Conservation (phyloP, 2,113 vertebrate genomes). For the Thalassarche chlororhynchos region DNA sequence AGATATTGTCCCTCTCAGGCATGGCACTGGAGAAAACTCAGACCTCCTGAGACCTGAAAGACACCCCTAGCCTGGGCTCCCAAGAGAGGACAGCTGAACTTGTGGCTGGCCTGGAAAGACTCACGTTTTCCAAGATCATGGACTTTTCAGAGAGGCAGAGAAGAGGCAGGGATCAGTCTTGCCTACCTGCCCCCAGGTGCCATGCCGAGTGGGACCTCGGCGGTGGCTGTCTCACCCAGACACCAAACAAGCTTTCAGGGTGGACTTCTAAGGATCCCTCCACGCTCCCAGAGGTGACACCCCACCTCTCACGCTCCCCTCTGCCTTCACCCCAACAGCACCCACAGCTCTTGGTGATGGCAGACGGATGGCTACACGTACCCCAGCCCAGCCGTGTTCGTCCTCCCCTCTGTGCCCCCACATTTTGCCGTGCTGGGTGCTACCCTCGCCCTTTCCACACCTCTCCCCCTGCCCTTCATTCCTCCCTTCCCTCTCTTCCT, state of each 20-base stretch:
- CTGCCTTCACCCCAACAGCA: not conserved
- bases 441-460: not conserved
- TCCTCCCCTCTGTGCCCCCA: not conserved
- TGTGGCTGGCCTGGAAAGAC: not conserved
- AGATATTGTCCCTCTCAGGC: not conserved
- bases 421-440: not conserved
- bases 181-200: not conserved
- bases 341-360: not conserved
- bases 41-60: not conserved
- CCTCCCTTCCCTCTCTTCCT: not conserved
- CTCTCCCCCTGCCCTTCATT: not conserved
- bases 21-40: not conserved
- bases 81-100: not conserved
- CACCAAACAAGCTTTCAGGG: not conserved
- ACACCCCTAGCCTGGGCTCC: not conserved
- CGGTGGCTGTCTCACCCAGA: not conserved
- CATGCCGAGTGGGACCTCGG: accelerated
- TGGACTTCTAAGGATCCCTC: not conserved
- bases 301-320: not conserved
- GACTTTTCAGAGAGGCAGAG: not conserved
- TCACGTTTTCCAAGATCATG: not conserved
- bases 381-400: not conserved
- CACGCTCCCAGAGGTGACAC: not conserved
- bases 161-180: not conserved
- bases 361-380: accelerated